Percentiles rank a stretch among this genome's conserved stretches.
These are phyloP conservation scores for Diplogasteroides magnus DNA, from an alignment of 1,140 invertebrate species.

Conservation along the genomic window DNA sequence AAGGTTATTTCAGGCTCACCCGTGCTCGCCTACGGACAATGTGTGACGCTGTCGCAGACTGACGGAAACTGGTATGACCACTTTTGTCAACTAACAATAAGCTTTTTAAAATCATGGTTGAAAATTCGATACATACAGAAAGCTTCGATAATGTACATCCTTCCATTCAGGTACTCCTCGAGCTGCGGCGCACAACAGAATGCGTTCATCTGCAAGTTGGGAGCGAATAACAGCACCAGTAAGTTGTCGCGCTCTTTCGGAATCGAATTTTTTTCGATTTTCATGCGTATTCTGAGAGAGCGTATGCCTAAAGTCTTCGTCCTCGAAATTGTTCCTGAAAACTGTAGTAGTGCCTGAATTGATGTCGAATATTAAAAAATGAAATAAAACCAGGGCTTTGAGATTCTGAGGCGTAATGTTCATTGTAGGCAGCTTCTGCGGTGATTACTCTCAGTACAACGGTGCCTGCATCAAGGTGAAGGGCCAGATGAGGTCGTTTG, in stretches of 20 bases:
- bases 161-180: too few relatives aligned
- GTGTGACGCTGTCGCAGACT: not conserved
- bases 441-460: not conserved
- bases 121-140: too few relatives aligned
- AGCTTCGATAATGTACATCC: too few relatives aligned
- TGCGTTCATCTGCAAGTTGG: not conserved
- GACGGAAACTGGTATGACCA: not conserved
- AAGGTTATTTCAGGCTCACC: not conserved
- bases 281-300: not conserved
- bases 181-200: not conserved
- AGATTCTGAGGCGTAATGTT: not conserved
- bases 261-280: not conserved
- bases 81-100: not conserved
- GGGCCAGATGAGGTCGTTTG: not conserved
- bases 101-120: not conserved
- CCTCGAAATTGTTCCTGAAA: not conserved
- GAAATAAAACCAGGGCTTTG: not conserved
- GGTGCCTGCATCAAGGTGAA: not conserved
- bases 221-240: not conserved
- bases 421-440: not conserved
- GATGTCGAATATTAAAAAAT: not conserved
- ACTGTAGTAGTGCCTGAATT: not conserved
- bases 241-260: too few relatives aligned
- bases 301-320: not conserved
- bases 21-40: not conserved